Evolutionary conservation across 2,888 invertebrate species (phyloP), one percentile per base, ranked within the genome.

Genomic region (Tiphia femorata): DNA sequence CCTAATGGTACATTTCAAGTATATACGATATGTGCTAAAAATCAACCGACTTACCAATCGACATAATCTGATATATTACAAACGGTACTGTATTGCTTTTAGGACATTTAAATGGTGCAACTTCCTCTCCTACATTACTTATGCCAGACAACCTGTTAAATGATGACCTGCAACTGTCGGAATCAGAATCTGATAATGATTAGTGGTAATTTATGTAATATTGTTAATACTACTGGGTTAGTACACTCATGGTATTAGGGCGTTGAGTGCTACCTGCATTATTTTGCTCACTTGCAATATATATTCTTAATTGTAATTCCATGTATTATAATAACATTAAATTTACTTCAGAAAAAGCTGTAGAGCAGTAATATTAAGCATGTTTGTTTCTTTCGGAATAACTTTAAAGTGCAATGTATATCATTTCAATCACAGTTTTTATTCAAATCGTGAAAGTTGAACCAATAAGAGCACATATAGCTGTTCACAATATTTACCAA

Each of bases 151-250:
- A 91, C 84, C 86, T 92, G 59, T 87, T 95, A 72, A 92, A 91
- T 78, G 93, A 93, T 79, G 95, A 95, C 84, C 88, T 95, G 76
- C 92, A 93, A 86, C 87, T 95, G 76, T 95, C 94, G 46, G 93
- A 93, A 86, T 92, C 93, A 30, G 94, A 92, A 78, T 92, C 93
- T 75, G 94, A 94, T 83, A 89, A 88, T 56, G 89, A 91, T 86
- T 90, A 87, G 88, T 75, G 49, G 27, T 58, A 60, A 62, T 17
- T 25, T 47, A 20, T 33, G n/a, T 5, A 3, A 14, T 37, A 53
- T 30, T 37, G 12, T 23, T 21, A 17, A 49, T n/a, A 23, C 12
- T 2, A 7, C 8, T 10, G 12, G 10, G n/a, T 20, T 20, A 17
- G n/a, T 19, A 7, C 21, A 7, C 12, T 4, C n/a, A 40, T 20